A percentile compares a stretch with the other conserved stretches of the same genome.
Conservation (phyloP, 2,888 invertebrate genomes). For the Chelonus formosanus region DNA sequence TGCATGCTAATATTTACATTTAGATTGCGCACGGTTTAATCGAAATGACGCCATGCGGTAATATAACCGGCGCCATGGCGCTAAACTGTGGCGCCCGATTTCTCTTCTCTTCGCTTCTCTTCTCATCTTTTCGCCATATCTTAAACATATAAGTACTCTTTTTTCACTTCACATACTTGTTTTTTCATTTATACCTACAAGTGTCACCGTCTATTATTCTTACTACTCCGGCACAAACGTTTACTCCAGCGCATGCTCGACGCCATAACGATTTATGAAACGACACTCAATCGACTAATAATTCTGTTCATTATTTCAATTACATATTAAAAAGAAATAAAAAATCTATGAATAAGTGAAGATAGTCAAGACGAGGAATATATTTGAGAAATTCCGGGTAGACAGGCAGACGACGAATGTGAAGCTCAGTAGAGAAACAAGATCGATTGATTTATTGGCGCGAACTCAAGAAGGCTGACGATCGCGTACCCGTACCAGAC, state of each 20-base stretch:
- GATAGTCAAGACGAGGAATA: not conserved
- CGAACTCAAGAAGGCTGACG: conserved; percentile 32
- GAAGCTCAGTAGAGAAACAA: conserved; percentile 21
- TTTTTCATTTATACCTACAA: too few species aligned
- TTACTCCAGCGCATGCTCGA: too few species aligned
- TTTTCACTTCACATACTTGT: too few species aligned
- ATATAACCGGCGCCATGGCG: conserved; percentile 63
- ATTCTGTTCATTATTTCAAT: conserved; percentile 1
- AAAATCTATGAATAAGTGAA: not conserved
- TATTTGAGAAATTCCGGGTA: conserved; percentile 9
- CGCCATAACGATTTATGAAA: too few species aligned
- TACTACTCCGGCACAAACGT: too few species aligned
- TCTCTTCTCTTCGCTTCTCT: conserved; percentile 24
- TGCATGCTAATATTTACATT: conserved; percentile 64
- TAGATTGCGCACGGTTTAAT: conserved; percentile 62
- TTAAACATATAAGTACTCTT: not conserved
- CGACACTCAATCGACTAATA: too few species aligned
- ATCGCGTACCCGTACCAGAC: not conserved
- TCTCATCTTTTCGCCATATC: conserved; percentile 14
- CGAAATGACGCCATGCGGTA: conserved; percentile 63
- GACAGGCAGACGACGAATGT: conserved; percentile 11
- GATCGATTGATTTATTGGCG: conserved; percentile 44
- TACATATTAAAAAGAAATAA: not conserved
- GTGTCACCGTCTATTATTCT: too few species aligned
- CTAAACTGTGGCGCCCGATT: conserved; percentile 52